Conservation (phyloP, 2,888 invertebrate species). For the Eulithis testata region DNA sequence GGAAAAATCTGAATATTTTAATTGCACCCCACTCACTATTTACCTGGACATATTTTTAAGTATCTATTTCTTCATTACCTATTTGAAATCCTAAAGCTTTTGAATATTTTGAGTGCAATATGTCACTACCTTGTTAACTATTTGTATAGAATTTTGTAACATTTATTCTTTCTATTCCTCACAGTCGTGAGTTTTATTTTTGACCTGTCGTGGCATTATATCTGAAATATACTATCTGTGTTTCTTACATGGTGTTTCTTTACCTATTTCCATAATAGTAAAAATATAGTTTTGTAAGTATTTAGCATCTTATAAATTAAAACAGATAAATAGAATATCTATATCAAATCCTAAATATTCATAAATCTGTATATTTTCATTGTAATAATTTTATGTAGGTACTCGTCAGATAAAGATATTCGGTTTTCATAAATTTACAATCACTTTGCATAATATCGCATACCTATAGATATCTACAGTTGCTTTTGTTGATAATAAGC, state of each 20-base stretch:
- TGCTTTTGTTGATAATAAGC: constrained; percentile 5
- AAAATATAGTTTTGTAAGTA: too few relatives aligned
- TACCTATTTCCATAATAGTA: constrained; percentile 24
- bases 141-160: constrained; percentile 80
- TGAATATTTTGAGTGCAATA: constrained; percentile 26
- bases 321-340: too few relatives aligned
- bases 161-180: constrained; percentile 78
- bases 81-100: constrained; percentile 6
- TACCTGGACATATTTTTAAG: too few relatives aligned
- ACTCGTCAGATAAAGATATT: too few relatives aligned
- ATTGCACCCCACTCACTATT: not conserved
- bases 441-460: too few relatives aligned
- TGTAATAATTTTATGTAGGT: too few relatives aligned
- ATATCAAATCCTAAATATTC: too few relatives aligned
- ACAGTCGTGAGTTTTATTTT: constrained; percentile 77
- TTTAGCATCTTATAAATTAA: too few relatives aligned
- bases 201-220: constrained; percentile 82
- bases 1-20: not conserved
- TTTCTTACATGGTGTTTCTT: constrained; percentile 71
- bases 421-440: too few relatives aligned
- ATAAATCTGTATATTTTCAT: too few relatives aligned
- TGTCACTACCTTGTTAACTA: constrained; percentile 75
- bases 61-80: not conserved
- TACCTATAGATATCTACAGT: too few relatives aligned
- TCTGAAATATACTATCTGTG: constrained; percentile 84